Percentiles rank a stretch among this genome's conserved stretches.
These are phyloP conservation scores for Oxystoma pomonae DNA, from an alignment of 2,888 invertebrate species.

Conservation along the genomic window DNA sequence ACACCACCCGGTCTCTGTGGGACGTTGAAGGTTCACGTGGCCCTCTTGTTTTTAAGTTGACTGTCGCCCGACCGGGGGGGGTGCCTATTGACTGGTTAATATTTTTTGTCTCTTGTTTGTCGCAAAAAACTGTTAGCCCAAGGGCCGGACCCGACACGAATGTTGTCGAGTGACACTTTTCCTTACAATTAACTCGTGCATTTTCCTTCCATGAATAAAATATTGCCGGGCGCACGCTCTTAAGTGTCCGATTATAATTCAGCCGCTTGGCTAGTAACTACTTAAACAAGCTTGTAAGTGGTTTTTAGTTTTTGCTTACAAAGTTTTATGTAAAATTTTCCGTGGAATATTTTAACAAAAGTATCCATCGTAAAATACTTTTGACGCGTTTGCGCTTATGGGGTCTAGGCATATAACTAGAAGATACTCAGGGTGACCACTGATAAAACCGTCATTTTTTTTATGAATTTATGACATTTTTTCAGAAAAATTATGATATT, in stretches of 20 bases:
- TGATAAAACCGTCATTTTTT: too few relatives aligned
- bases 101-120: conserved; percentile 27
- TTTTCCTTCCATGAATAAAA: background rate
- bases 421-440: too few relatives aligned
- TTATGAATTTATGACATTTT: too few relatives aligned
- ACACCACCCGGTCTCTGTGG: background rate
- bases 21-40: background rate
- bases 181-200: background rate
- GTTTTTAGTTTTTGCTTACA: background rate
- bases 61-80: background rate
- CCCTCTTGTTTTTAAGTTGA: background rate
- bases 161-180: conserved; percentile 44
- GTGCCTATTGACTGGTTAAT: background rate
- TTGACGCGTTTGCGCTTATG: too few relatives aligned
- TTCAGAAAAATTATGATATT: too few relatives aligned
- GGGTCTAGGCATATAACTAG: too few relatives aligned
- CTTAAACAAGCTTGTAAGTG: background rate
- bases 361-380: too few relatives aligned
- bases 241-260: background rate
- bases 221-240: background rate
- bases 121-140: conserved; percentile 39
- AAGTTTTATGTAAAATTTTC: too few relatives aligned
- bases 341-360: too few relatives aligned
- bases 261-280: background rate
- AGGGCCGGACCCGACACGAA: conserved; percentile 40